Conservation (phyloP, 2,113 vertebrate genomes). For the Corythoichthys haematopterus region DNA sequence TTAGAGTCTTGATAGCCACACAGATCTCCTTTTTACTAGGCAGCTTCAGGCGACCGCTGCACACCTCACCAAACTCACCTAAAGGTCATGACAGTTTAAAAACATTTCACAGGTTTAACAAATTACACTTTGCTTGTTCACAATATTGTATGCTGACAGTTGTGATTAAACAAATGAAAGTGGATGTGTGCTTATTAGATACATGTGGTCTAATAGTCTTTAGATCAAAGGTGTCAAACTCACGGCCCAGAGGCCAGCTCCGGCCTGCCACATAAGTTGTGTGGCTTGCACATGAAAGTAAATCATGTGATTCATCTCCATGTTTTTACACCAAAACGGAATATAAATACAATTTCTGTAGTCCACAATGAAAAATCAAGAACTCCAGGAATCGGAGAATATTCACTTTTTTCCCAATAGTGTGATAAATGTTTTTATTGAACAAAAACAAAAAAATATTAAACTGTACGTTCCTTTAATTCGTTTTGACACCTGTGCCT, state of each 20-base stretch:
- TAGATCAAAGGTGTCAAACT: background rate
- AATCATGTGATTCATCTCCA: too few relatives aligned
- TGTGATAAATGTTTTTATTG: too few relatives aligned
- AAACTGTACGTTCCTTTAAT: too few relatives aligned
- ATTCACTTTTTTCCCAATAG: background rate
- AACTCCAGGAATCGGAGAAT: background rate
- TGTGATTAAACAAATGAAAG: background rate
- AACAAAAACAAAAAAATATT: too few relatives aligned
- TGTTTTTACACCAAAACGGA: too few relatives aligned
- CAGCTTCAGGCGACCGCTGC: slow-evolving; percentile 89
- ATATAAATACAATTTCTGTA: too few relatives aligned
- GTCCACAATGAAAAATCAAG: too few relatives aligned
- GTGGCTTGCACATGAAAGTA: too few relatives aligned
- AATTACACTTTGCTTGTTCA: background rate
- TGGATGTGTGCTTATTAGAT: background rate
- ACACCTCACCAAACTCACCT: slow-evolving; percentile 98
- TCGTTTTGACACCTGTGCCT: too few relatives aligned
- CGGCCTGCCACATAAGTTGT: too few relatives aligned
- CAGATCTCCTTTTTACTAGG: slow-evolving; percentile 97
- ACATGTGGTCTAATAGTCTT: background rate
- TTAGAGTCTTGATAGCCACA: slow-evolving; percentile 95
- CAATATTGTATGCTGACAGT: background rate
- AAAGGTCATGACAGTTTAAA: slow-evolving; percentile 3
- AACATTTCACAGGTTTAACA: background rate
- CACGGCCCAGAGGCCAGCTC: too few relatives aligned